Percentiles rank a stretch among this genome's conserved stretches.
Evolutionary conservation across 2,113 vertebrate species (phyloP).

Genomic region (Oceanodroma tethys): DNA sequence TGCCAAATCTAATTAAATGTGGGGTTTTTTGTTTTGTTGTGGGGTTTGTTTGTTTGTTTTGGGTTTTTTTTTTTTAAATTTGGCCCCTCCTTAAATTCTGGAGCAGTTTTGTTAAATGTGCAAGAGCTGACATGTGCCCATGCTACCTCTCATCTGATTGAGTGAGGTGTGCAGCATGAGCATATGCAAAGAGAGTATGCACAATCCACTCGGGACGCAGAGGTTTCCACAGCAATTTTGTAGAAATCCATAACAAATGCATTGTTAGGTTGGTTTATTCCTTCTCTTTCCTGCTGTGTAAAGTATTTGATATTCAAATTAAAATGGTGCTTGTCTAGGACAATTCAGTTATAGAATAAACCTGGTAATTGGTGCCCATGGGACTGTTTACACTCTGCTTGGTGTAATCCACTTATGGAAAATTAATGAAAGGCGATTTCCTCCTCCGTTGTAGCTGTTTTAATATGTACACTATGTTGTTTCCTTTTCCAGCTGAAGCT

Average conservation of each 20-base stretch:
- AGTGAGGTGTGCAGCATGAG: background rate
- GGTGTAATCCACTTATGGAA: slow-evolving; percentile 65
- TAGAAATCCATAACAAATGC: slow-evolving; percentile 50
- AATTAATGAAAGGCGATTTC: slow-evolving; percentile 66
- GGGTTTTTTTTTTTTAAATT: background rate
- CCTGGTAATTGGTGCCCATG: slow-evolving; percentile 58
- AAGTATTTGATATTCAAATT: slow-evolving; percentile 66
- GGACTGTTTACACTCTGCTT: slow-evolving; percentile 66
- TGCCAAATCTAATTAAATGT: background rate
- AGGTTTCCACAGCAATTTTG: slow-evolving; percentile 9
- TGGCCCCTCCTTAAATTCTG: background rate
- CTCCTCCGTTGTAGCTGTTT: slow-evolving; percentile 29
- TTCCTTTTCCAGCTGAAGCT: slow-evolving; percentile 22
- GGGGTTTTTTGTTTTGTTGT: fast-evolving
- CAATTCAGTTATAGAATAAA: slow-evolving; percentile 61
- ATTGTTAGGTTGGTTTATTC: slow-evolving; percentile 27
- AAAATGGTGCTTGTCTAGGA: slow-evolving; percentile 62
- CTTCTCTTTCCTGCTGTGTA: slow-evolving; percentile 36
- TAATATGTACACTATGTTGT: background rate
- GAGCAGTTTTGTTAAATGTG: background rate
- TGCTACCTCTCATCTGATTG: background rate
- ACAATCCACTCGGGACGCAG: background rate
- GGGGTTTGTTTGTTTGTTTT: background rate
- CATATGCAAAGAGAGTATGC: background rate
- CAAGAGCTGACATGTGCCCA: background rate